A percentile compares a stretch with the other conserved stretches of the same genome.
These are phyloP conservation scores for Sinohyriopsis cumingii DNA, from an alignment of 2,888 invertebrate genomes.

Conservation along the genomic window DNA sequence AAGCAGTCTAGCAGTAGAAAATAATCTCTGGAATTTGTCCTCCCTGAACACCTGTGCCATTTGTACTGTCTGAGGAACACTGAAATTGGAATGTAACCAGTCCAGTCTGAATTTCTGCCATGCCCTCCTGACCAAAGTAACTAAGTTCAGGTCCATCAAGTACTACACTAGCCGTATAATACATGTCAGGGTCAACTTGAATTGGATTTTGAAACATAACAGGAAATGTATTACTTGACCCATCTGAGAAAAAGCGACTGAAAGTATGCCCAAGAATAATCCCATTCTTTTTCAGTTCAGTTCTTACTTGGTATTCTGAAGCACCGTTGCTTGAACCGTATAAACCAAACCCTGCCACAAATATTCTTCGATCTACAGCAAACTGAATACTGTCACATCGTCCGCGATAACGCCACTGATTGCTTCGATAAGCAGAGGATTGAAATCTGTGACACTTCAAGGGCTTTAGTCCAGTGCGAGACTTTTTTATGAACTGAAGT, in stretches of 20 bases:
- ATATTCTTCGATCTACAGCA: conserved; percentile 94
- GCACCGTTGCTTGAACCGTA: conserved; percentile 97
- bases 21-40: conserved; percentile 98
- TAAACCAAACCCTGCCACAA: conserved; percentile 94
- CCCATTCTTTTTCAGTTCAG: conserved; percentile 92
- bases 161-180: conserved; percentile 96
- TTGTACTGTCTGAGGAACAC: conserved; percentile 96
- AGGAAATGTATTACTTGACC: conserved; percentile 95
- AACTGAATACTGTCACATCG: conserved; percentile 98
- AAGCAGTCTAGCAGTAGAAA: conserved; percentile 78
- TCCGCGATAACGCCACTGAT: conserved; percentile 97
- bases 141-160: conserved; percentile 94
- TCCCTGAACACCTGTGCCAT: conserved; percentile 97
- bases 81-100: conserved; percentile 97
- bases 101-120: conserved; percentile 90
- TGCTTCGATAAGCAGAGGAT: conserved; percentile 95
- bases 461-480: conserved; percentile 89
- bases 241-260: conserved; percentile 96
- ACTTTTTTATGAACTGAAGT: conserved; percentile 86
- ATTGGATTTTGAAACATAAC: conserved; percentile 85
- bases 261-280: conserved; percentile 90
- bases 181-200: conserved; percentile 93
- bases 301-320: conserved; percentile 94
- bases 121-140: conserved; percentile 97
- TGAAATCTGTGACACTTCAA: conserved; percentile 97